Evolutionary conservation across 1,140 invertebrate species (phyloP), one percentile per base, ranked within the genome.

Genomic region (Listronotus bonariensis): DNA sequence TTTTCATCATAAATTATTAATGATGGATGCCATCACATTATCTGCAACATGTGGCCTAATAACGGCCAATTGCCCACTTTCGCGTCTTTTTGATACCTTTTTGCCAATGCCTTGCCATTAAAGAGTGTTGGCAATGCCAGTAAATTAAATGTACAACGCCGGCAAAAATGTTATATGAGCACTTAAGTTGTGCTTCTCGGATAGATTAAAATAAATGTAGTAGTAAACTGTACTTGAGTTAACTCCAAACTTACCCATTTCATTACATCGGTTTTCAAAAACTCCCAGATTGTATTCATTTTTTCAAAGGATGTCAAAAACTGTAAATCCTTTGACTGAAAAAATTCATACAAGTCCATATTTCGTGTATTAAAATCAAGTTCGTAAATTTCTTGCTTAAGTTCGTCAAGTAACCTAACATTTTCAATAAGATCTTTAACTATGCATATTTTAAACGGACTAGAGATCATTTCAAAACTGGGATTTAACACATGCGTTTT

Each of bases 321-420:
- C 7, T 80, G 82, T 17, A 91, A 76, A 72, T 90, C 88, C 10
- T 79, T 79, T 4, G 86, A 88, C 74, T 89, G 87, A 62, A 88
- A 85, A 74, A 89, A 89, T 75, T 89, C 86, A 72, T 89, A 90
- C 0, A 91, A 74, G 68, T 91, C 88, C 81, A 88, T 85, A 61
- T 83, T 85, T 60, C 86, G 83, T 32, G 82, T 78, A 26, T 82
- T 83, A 84, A 86, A 88, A 32, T 86, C 81, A n/a, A 88, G 69
- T n/a, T 85, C 80, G 64, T 86, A 85, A 74, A 88, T 83, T 67
- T 87, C 82, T 20, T 85, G 80, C 52, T 86, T 79, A 32, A 87
- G 81, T 56, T 86, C 80, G 42, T 86, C 80, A 36, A 88, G 81
- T 17, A 85, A 80, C 12, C 80, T 74, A 0, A 79, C 65, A 59